phyloP scores from a whole-genome alignment of 2,797 vertebrate genomes.

The Crocidura indochinensis region DNA sequence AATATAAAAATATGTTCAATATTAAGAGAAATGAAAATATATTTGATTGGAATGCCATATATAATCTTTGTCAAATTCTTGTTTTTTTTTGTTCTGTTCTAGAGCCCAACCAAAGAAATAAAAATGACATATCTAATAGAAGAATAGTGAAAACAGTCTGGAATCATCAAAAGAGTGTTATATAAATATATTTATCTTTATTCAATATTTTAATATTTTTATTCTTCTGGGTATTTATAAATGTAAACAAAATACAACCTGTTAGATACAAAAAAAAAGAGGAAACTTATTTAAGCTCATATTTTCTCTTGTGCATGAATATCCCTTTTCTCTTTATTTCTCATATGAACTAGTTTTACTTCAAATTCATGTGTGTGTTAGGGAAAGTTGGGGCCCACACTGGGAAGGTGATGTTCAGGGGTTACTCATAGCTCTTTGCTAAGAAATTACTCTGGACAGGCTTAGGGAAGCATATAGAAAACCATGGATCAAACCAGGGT shows the following conservation, averaged over 20 bases:
- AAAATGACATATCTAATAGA: neutral
- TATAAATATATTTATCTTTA: neutral
- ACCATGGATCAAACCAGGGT: too few relatives aligned
- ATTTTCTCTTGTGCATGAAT: too few relatives aligned
- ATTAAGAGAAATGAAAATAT: neutral
- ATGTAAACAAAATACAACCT: neutral
- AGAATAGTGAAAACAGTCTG: neutral
- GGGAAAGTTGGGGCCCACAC: too few relatives aligned
- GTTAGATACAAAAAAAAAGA: neutral
- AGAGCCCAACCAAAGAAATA: neutral
- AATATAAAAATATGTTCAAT: neutral
- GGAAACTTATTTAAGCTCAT: too few relatives aligned
- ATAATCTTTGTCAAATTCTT: neutral
- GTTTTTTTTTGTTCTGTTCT: neutral
- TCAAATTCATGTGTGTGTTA: too few relatives aligned
- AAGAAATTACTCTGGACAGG: too few relatives aligned
- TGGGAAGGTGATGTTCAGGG: too few relatives aligned
- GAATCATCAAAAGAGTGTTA: neutral
- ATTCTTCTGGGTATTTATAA: neutral
- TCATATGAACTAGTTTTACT: too few relatives aligned
- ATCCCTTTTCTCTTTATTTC: too few relatives aligned
- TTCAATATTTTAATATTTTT: neutral
- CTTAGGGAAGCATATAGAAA: too few relatives aligned
- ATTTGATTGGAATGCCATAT: neutral
- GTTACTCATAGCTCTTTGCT: too few relatives aligned